These are phyloP conservation scores for Trichacis sp. DNA, from an alignment of 2,888 invertebrate species.

Conservation along the genomic window DNA sequence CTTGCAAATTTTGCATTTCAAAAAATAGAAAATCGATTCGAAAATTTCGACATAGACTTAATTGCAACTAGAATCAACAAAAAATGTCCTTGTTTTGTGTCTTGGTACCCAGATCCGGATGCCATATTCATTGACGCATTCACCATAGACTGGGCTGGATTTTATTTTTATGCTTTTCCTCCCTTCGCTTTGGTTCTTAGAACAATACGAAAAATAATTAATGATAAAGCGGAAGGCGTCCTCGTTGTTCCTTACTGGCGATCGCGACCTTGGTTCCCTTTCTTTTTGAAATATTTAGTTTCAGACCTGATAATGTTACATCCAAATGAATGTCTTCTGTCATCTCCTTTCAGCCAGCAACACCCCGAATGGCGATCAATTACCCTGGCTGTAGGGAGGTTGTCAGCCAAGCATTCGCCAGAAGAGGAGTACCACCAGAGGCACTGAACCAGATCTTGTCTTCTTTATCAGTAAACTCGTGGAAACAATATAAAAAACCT, in stretches of 20 bases:
- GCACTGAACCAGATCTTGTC: constrained; percentile 10
- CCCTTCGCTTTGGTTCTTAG: constrained; percentile 20
- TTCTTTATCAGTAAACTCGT: constrained; percentile 1
- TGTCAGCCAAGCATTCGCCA: constrained; percentile 46
- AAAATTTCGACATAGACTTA: constrained; percentile 45
- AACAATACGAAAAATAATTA: constrained; percentile 35
- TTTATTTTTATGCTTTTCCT: constrained; percentile 49
- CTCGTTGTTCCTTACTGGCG: constrained; percentile 45
- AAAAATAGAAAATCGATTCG: constrained; percentile 33
- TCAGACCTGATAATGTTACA: constrained; percentile 33
- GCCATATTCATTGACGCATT: constrained; percentile 47
- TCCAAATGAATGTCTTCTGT: constrained; percentile 31
- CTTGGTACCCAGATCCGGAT: constrained; percentile 48
- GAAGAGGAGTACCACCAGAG: constrained; percentile 33
- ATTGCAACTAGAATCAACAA: constrained; percentile 48
- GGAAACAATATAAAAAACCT: constrained; percentile 19
- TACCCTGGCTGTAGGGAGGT: constrained; percentile 50
- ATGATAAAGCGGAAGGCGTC: constrained; percentile 43
- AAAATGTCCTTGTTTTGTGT: constrained; percentile 49
- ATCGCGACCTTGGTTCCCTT: constrained; percentile 53
- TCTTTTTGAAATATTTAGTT: constrained; percentile 35
- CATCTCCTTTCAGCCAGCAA: constrained; percentile 40
- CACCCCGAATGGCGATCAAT: constrained; percentile 46
- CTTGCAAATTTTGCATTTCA: constrained; percentile 26
- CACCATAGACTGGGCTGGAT: constrained; percentile 34